Percentiles rank a stretch among this genome's conserved stretches.
phyloP scores from a whole-genome alignment of 2,888 invertebrate genomes.

The Caenorhabditis doughertyi region DNA sequence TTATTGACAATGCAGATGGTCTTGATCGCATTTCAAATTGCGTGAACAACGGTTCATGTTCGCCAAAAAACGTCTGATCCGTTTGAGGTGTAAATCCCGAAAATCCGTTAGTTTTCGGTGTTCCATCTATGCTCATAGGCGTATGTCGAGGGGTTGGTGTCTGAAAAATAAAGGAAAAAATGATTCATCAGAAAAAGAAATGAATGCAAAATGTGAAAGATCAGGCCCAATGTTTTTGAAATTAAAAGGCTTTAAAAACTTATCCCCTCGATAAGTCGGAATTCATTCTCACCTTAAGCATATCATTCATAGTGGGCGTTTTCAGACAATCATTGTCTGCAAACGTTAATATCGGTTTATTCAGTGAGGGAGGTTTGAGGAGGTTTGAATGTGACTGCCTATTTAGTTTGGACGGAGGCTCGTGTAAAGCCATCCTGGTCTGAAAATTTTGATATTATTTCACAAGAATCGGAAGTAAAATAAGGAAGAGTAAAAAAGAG shows the following conservation, averaged over 20 bases:
- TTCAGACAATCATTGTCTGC: constrained; percentile 74
- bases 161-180: constrained; percentile 34
- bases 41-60: constrained; percentile 69
- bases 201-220: too few relatives aligned
- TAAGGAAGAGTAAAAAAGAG: background rate
- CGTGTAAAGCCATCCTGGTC: constrained; percentile 56
- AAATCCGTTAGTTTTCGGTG: constrained; percentile 54
- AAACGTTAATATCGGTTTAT: constrained; percentile 63
- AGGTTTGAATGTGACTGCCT: constrained; percentile 36
- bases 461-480: constrained; percentile 6
- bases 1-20: background rate
- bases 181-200: background rate
- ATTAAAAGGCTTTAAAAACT: too few relatives aligned
- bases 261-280: too few relatives aligned
- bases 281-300: constrained; percentile 66
- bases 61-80: constrained; percentile 74
- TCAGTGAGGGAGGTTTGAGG: constrained; percentile 57
- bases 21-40: constrained; percentile 29
- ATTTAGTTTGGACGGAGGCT: constrained; percentile 51
- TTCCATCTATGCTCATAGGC: constrained; percentile 52
- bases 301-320: constrained; percentile 77
- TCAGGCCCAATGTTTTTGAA: too few relatives aligned
- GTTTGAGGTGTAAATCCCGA: constrained; percentile 68
- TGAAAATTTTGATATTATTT: too few relatives aligned
- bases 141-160: constrained; percentile 68